Evolutionary conservation across 2,888 invertebrate genomes (phyloP), one percentile per base, ranked within the genome.

Genomic region (Podotricha telesiphe): DNA sequence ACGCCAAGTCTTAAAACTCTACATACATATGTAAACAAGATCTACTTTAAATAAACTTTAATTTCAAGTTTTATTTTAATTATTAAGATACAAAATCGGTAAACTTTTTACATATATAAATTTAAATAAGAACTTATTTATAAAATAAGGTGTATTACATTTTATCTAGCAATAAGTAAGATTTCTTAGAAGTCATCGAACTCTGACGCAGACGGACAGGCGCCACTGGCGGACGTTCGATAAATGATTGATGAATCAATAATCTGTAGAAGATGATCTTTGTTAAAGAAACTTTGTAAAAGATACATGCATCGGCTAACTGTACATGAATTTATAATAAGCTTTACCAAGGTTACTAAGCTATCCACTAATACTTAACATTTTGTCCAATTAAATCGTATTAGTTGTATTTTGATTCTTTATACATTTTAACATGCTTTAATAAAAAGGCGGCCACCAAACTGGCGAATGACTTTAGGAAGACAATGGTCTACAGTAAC

Each of bases 181-280:
- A 45, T 50, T 67, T 69, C 19, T 70, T 42, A 62, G 68, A 61
- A 71, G 85, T 86, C 85, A 81, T 79, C 78, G 84, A 86, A 82
- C 89, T 79, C 73, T 53, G 74, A 71, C 75, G 79, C 79, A 89
- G 89, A 89, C 89, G 77, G 83, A 80, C 58, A 84, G 90, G 89
- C 89, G 89, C 90, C 90, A 81, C 75, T 78, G 78, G 76, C 73
- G 71, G 61, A 73, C 71, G 75, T 76, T 86, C 86, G 87, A 87
- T 87, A 86, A 89, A 89, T 77, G 81, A 82, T 81, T 77, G 80
- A 81, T 85, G 47, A 62, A 48, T 62, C 48, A 48, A 37, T 62
- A 80, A 82, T 84, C 82, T 78, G 68, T 34, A 37, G 55, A 28
- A 22, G 28, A 71, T 75, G 66, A 45, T 28, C 67, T 73, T 67